These are phyloP conservation scores for Syrmaticus mikado DNA, from an alignment of 2,113 vertebrate species.

Conservation along the genomic window DNA sequence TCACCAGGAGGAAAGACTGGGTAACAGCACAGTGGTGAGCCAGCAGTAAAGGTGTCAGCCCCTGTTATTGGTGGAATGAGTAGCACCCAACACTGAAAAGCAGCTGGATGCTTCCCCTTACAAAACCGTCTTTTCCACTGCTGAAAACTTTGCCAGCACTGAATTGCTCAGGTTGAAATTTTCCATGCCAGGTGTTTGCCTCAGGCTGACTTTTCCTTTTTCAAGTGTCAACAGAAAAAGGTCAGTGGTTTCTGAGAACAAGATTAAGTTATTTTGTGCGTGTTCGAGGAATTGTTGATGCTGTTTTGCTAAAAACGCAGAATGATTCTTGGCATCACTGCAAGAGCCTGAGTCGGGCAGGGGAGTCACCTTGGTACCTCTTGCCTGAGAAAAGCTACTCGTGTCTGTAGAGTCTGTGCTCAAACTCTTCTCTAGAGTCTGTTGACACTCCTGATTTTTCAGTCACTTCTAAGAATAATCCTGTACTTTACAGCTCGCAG, in stretches of 20 bases:
- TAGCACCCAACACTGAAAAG: not conserved
- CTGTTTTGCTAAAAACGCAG: not conserved
- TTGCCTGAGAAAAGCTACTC: not conserved
- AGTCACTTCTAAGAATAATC: not conserved
- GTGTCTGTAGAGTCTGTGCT: not conserved
- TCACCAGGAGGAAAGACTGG: not conserved
- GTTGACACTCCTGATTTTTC: not conserved
- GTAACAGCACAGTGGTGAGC: not conserved
- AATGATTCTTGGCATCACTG: not conserved
- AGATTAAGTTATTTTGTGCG: not conserved
- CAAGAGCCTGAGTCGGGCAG: not conserved
- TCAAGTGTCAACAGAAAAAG: conserved; percentile 23
- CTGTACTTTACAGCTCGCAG: not conserved
- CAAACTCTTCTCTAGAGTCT: fast-evolving
- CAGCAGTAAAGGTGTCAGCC: not conserved
- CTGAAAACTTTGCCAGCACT: not conserved
- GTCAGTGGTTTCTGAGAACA: conserved; percentile 27
- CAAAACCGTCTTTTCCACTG: not conserved
- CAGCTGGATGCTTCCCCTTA: not conserved
- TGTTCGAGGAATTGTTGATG: not conserved
- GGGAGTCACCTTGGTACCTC: not conserved
- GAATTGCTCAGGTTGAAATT: not conserved
- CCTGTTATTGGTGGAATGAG: not conserved
- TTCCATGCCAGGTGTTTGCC: not conserved
- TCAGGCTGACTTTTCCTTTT: conserved; percentile 20